phyloP scores from a whole-genome alignment of 2,797 vertebrate genomes.

The Cuculus canorus region DNA sequence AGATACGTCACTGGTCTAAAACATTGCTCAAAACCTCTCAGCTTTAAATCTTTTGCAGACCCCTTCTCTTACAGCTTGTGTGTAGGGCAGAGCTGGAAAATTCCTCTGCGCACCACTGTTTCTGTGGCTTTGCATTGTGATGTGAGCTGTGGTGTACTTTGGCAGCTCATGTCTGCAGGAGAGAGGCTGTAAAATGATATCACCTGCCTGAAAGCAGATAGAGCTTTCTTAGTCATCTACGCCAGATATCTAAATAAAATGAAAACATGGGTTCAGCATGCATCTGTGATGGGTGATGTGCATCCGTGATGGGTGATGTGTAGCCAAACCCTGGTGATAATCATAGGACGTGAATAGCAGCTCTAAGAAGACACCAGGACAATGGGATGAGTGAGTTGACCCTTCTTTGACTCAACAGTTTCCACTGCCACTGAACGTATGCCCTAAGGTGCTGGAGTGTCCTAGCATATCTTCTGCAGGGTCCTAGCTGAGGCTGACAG shows the following conservation, averaged over 20 bases:
- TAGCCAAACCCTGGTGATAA: neutral
- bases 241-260: neutral
- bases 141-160: neutral
- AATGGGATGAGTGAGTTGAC: neutral
- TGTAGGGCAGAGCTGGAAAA: neutral
- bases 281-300: neutral
- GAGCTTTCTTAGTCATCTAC: neutral
- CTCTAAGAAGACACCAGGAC: neutral
- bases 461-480: neutral
- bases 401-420: neutral
- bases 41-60: neutral
- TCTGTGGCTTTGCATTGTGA: neutral
- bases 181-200: neutral
- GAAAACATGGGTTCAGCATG: neutral
- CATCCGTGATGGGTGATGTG: neutral
- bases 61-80: rapidly evolving
- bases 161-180: neutral
- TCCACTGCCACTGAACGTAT: neutral
- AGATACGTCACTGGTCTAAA: neutral
- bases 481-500: neutral
- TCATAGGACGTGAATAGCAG: neutral
- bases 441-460: neutral
- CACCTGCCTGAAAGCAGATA: neutral
- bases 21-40: neutral
- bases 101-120: rapidly evolving